phyloP scores from a whole-genome alignment of 1,140 invertebrate species.

The Hydropsyche tenuis region DNA sequence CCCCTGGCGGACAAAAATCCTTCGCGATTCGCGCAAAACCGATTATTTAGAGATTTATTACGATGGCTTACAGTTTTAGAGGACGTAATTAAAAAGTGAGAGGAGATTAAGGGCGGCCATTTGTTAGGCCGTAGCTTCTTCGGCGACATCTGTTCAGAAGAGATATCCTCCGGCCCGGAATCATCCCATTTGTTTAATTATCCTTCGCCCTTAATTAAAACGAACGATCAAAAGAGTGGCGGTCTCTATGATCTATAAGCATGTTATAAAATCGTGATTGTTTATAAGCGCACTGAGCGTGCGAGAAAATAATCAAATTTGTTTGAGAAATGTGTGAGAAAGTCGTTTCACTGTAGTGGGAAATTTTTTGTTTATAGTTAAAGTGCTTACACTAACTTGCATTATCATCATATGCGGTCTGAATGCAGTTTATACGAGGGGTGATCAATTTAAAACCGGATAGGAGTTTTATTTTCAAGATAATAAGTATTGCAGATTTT shows the following conservation, averaged over 20 bases:
- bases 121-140: constrained; percentile 20
- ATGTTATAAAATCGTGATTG: no score
- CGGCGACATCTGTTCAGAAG: constrained; percentile 18
- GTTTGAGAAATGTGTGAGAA: background rate
- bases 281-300: no score
- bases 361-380: background rate
- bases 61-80: constrained; percentile 29
- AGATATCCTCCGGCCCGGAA: constrained; percentile 17
- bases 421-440: no score
- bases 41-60: constrained; percentile 42
- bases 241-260: no score
- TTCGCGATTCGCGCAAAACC: background rate
- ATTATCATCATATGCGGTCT: no score
- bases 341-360: background rate
- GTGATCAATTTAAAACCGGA: no score
- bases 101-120: constrained; percentile 34
- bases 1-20: constrained; percentile 5
- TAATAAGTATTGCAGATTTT: no score
- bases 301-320: background rate
- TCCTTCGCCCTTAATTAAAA: constrained; percentile 16
- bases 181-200: constrained; percentile 26
- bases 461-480: no score
- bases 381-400: no score
- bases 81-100: constrained; percentile 43
- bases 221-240: background rate